phyloP scores from a whole-genome alignment of 2,888 invertebrate genomes.

The Parapristionchus giblindavisi region DNA sequence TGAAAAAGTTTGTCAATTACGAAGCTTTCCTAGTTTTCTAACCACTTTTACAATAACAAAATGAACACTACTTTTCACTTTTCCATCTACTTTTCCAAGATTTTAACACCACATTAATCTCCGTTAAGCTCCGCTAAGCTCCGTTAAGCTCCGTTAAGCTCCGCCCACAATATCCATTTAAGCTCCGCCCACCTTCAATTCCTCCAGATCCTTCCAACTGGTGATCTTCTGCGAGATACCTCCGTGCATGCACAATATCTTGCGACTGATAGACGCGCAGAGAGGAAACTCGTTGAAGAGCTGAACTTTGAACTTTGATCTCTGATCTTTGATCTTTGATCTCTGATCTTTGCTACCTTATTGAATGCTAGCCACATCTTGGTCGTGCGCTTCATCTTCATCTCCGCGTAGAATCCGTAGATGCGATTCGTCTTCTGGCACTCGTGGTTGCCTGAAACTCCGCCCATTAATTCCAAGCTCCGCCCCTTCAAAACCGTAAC shows the following conservation, averaged over 20 bases:
- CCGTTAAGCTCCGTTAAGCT: too few relatives aligned
- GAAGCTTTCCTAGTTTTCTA: too few relatives aligned
- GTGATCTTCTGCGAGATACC: slow-evolving; percentile 60
- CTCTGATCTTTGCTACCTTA: slow-evolving; percentile 27
- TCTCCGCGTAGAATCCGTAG: slow-evolving; percentile 62
- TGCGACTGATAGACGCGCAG: slow-evolving; percentile 50
- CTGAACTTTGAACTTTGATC: slow-evolving; percentile 21
- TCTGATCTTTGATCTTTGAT: not conserved
- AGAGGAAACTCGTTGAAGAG: slow-evolving; percentile 60
- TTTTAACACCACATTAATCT: too few relatives aligned
- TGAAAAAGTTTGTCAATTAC: too few relatives aligned
- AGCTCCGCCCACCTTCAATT: slow-evolving; percentile 43
- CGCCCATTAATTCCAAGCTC: not conserved
- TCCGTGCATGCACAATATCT: slow-evolving; percentile 61
- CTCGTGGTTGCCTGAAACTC: slow-evolving; percentile 56
- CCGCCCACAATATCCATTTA: not conserved
- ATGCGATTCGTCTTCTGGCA: slow-evolving; percentile 56
- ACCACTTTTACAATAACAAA: too few relatives aligned
- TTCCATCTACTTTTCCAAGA: too few relatives aligned
- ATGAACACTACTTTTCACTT: too few relatives aligned
- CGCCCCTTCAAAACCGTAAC: not conserved
- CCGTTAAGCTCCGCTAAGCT: too few relatives aligned
- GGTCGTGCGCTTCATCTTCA: slow-evolving; percentile 46
- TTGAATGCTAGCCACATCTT: slow-evolving; percentile 58
- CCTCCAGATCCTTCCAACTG: slow-evolving; percentile 46